Base-by-base conservation (phyloP, 1,140 invertebrate genomes). In the Saccostrea glomerata region DNA sequence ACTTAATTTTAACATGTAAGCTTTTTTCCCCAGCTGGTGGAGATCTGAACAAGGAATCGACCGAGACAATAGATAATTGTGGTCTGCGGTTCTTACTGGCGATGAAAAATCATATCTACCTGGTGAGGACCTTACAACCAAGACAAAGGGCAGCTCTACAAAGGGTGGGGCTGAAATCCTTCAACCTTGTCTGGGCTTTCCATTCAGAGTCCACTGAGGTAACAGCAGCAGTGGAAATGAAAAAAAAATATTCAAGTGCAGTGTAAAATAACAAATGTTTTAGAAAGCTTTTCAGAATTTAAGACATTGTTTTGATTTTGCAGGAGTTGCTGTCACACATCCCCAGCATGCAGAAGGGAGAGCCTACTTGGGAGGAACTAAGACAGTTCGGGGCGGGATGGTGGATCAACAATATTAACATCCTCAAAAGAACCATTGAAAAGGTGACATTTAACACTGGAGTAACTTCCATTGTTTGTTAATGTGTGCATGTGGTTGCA, bases 121-220 rank as follows among this genome's bases (percentile, higher is more conserved):
- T 99, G n/a, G 94, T 98, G 73, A 96, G 97, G 9, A 99, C 98
- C 93, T 95, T 99, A 54, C 98, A 98, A 0, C 95, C 98, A 5
- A 97, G 96, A 2, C 98, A 99, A 94, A 96, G 98, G 66, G 97
- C 97, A 0, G 96, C 97, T 85, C 97, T 99, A 87, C 98, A 98
- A 93, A 97, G 97, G 87, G 97, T 97, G 90, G 99, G 99, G 20
- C 97, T 99, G 0, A 97, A 97, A 9, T 97, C 98, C 0, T 97
- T 98, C 87, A 98, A 99, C 95, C 96, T 99, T 17, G 98, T 99
- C 13, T 99, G 99, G 99, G 99, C 99, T 1, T 99, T 98, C 95
- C 99, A 99, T 95, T 99, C 98, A 0, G 99, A 99, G 95, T 98
- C 98, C 54, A 98, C 99, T 95, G 98, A 99, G 93, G 99, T 95